Evolutionary conservation across 2,888 invertebrate species (phyloP).

Genomic region (Amitus sp.): DNA sequence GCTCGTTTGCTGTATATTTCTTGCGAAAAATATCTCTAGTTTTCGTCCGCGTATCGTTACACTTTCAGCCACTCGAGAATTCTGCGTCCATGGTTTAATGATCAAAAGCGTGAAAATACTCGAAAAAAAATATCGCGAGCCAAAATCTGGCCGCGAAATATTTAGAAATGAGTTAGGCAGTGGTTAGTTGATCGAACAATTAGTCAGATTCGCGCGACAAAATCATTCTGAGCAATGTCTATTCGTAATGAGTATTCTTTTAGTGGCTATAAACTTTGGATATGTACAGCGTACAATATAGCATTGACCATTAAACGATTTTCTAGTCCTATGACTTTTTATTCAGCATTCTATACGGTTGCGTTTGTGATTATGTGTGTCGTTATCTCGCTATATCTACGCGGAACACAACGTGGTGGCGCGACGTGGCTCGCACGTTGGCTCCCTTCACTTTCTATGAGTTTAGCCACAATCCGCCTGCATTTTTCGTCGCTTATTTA

Average conservation of each 20-base stretch:
- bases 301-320: constrained; percentile 31
- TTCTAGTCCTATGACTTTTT: constrained; percentile 13
- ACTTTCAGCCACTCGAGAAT: constrained; percentile 22
- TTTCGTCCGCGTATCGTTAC: constrained; percentile 15
- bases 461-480: constrained; percentile 40
- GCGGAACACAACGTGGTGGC: constrained; percentile 59
- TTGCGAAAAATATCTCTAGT: constrained; percentile 33
- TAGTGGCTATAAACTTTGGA: constrained; percentile 41
- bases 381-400: constrained; percentile 55
- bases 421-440: constrained; percentile 60
- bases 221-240: constrained; percentile 39
- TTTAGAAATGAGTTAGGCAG: not conserved
- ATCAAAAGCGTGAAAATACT: not conserved
- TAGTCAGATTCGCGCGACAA: constrained; percentile 37
- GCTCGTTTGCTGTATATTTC: constrained; percentile 6
- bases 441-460: constrained; percentile 60
- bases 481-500: constrained; percentile 38
- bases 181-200: constrained; percentile 8
- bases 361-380: constrained; percentile 46
- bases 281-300: constrained; percentile 47
- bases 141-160: not conserved
- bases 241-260: constrained; percentile 31
- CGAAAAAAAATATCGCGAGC: too few relatives aligned
- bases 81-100: constrained; percentile 16
- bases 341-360: constrained; percentile 33